These are phyloP conservation scores for Bucorvus abyssinicus DNA, from an alignment of 2,797 vertebrate species.

Conservation along the genomic window DNA sequence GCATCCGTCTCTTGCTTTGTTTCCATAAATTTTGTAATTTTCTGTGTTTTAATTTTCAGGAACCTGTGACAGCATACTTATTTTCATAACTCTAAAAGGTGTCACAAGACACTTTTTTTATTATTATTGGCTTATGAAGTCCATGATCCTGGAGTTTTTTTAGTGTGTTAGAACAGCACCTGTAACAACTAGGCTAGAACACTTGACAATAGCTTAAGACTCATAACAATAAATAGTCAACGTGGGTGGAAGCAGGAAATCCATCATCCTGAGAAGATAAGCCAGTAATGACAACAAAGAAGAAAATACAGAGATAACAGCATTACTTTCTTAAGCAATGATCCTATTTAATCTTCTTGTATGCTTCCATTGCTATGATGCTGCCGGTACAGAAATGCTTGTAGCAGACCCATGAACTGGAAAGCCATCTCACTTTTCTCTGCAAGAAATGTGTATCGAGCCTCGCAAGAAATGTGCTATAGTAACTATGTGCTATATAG, in stretches of 20 bases:
- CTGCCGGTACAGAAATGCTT: not conserved
- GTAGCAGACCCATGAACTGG: not conserved
- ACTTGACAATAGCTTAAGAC: not conserved
- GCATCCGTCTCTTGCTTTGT: not conserved
- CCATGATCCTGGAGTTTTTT: not conserved
- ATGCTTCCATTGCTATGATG: not conserved
- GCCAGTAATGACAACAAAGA: not conserved
- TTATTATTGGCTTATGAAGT: not conserved
- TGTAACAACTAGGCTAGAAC: not conserved
- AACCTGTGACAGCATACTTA: not conserved
- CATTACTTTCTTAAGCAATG: not conserved
- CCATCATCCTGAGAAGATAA: not conserved
- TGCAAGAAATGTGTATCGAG: not conserved
- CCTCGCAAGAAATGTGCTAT: not conserved
- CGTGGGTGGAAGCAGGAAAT: not conserved
- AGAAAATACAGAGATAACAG: not conserved
- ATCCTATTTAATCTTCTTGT: not conserved
- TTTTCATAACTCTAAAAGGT: not conserved
- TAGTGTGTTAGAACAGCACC: not conserved
- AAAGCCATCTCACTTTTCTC: not conserved
- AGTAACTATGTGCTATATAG: not conserved
- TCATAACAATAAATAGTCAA: not conserved
- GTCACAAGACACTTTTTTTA: not conserved
- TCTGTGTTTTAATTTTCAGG: not conserved
- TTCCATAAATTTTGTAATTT: not conserved